Base-by-base conservation (phyloP, 2,888 invertebrate species). In the Apotomis turbidana region DNA sequence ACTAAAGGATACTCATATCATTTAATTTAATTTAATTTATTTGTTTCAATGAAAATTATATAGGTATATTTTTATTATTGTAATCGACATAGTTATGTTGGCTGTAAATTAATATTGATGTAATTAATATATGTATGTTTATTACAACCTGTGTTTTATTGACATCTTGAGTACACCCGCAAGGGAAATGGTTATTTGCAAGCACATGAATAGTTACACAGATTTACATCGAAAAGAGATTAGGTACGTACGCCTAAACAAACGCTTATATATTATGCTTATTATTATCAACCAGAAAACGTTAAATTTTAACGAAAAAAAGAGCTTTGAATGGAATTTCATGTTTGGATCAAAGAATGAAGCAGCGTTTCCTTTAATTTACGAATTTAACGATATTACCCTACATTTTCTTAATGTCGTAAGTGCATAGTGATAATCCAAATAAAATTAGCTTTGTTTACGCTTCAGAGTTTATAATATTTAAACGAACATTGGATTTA, bases 71-170 rank as follows among this genome's bases (percentile, higher is more conserved):
- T 90, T 93, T 93, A 93, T 92, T 91, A 93, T 91, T 90, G 90
- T 91, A 90, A 92, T 91, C 92, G 93, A 91, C 89, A 90, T 90
- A 91, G 90, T 93, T 93, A 91, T 90, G 93, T 93, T 92, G 93
- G 93, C 92, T 93, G 91, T 92, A 92, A 91, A 92, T 93, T 91
- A 93, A 93, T 90, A 93, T 93, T 90, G 90, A 93, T 93, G 93
- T 93, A 91, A 93, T 91, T 93, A 93, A 93, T 93, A 93, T 93
- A 93, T 93, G 93, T 94, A 93, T 93, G 93, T 93, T 94, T 93
- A 93, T 94, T 94, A 93, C 92, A 86, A 82, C 76, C 70, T 81
- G 78, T 80, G 78, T 87, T 91, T 91, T 86, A 85, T 87, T 71
- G 10, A 49, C 36, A 13, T 60, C 36, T 15, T 27, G 27, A 27